Base-by-base conservation (phyloP, 2,888 invertebrate genomes). In the Automeris io region DNA sequence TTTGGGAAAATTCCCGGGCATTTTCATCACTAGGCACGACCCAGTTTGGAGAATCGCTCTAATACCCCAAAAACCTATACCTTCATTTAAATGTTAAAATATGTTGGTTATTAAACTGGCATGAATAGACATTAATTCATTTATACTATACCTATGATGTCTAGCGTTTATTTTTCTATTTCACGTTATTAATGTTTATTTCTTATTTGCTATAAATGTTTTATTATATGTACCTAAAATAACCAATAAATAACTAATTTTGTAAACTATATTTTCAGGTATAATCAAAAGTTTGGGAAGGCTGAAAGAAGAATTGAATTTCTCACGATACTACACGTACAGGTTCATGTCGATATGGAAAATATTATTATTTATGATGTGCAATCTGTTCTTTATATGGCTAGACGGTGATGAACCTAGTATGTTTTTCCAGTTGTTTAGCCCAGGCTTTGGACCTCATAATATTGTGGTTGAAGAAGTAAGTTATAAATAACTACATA, bases 331-430 rank as follows among this genome's bases (percentile, higher is more conserved):
- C 63, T 97, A 96, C 74, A 93, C 92, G 2, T 96, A 97, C 76
- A 91, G 96, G 57, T 94, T 96, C 63, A 90, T 98, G 37, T 95
- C 97, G 0, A 74, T 95, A 0, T 98, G 97, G 97, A 98, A 98
- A 83, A 94, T 97, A 39, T 38, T 89, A 5, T 49, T 93, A 24
- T 97, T 97, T 67, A 87, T 97, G 42, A 85, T 94, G 54, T 90
- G 92, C 39, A 90, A 94, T 42, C 61, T 95, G 8, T 81, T 94
- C 24, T 91, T 93, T 42, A 83, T 93, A 19, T 90, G 94, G 83
- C 79, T 93, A 41, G 92, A 91, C 41, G 94, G 93, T 8, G 93
- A 94, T 37, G 93, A 92, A 45, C 90, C 94, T 0, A 90, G 90
- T 2, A 92, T 93, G 72, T 89, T 96, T 45, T 96, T 96, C 67